Percentiles rank a stretch among this genome's conserved stretches.
phyloP scores from a whole-genome alignment of 2,888 invertebrate genomes.

The Cosmia pyralina region DNA sequence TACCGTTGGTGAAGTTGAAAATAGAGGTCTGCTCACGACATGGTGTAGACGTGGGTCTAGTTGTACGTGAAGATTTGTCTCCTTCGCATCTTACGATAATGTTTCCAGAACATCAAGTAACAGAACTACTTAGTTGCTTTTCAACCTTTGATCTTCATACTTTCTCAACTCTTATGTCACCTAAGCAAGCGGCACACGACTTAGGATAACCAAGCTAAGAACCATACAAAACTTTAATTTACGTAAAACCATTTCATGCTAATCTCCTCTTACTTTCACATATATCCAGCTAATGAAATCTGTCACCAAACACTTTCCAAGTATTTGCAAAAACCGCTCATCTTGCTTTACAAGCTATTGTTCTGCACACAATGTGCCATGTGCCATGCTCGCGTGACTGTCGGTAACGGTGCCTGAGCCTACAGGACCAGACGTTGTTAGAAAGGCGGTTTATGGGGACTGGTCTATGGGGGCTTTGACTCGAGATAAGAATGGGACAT shows the following conservation, averaged over 20 bases:
- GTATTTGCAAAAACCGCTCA: conserved; percentile 24
- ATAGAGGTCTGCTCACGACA: conserved; percentile 8
- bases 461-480: neutral
- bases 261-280: conserved; percentile 41
- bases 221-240: neutral
- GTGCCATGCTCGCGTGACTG: conserved; percentile 40
- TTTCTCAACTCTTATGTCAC: neutral
- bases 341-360: conserved; percentile 51
- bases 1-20: conserved; percentile 10
- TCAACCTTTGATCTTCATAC: neutral
- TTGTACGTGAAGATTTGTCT: conserved; percentile 13
- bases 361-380: conserved; percentile 49
- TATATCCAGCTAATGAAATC: conserved; percentile 24
- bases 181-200: neutral
- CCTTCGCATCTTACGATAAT: neutral
- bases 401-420: conserved; percentile 29
- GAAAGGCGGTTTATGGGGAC: conserved; percentile 26
- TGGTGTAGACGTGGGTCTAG: neutral
- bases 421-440: conserved; percentile 24
- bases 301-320: conserved; percentile 51
- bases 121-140: neutral
- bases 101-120: neutral
- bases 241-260: neutral
- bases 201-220: neutral
- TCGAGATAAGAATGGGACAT: conserved; percentile 1